Conservation (phyloP, 2,888 invertebrate species). For the Portevinia maculata region DNA sequence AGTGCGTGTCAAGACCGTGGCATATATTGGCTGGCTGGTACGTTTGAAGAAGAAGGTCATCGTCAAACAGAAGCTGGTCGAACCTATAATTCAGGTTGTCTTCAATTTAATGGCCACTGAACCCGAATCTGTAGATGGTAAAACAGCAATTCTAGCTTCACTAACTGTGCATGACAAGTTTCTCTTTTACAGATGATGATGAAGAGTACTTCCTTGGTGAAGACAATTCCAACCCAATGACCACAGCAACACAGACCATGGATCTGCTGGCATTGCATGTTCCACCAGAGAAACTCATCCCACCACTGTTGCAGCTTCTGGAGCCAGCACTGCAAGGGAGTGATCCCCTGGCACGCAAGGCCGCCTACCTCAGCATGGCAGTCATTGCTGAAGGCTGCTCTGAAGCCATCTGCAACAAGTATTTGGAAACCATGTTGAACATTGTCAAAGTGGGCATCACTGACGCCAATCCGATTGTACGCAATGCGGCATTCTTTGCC, state of each 20-base stretch:
- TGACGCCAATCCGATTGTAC: conserved; percentile 86
- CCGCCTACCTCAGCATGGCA: conserved; percentile 89
- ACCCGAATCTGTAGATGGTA: conserved; percentile 86
- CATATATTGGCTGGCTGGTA: conserved; percentile 87
- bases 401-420: conserved; percentile 88
- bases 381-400: conserved; percentile 91
- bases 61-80: conserved; percentile 88
- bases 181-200: conserved; percentile 82
- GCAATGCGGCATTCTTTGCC: conserved; percentile 90
- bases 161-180: neutral
- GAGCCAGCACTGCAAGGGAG: conserved; percentile 86
- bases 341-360: conserved; percentile 87
- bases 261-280: conserved; percentile 89
- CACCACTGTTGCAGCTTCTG: conserved; percentile 86
- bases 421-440: conserved; percentile 87
- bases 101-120: conserved; percentile 88
- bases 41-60: conserved; percentile 88
- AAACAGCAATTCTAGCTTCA: conserved; percentile 76
- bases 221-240: conserved; percentile 86
- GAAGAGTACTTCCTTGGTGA: conserved; percentile 87
- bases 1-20: conserved; percentile 87
- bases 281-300: conserved; percentile 90
- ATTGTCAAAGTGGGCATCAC: conserved; percentile 88
- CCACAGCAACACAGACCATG: conserved; percentile 89
- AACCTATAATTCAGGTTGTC: conserved; percentile 87